Evolutionary conservation across 2,113 vertebrate species (phyloP).

Genomic region (Paramisgurnus dabryanus): DNA sequence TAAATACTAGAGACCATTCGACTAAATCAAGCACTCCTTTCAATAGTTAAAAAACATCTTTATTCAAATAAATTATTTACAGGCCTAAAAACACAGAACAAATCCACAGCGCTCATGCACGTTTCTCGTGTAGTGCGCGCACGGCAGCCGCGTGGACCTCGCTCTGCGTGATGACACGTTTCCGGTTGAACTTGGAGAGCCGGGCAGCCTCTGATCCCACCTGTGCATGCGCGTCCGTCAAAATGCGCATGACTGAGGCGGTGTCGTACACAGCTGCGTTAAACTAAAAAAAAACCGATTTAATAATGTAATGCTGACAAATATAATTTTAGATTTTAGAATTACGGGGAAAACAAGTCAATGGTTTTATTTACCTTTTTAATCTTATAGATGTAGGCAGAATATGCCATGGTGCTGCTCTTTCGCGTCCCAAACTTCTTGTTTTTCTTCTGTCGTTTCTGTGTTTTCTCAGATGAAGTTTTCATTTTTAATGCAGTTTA

Average conservation of each 20-base stretch:
- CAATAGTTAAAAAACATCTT: not conserved
- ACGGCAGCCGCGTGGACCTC: conserved; percentile 44
- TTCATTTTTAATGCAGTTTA: conserved; percentile 44
- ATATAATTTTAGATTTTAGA: too few relatives aligned
- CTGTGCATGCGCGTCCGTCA: not conserved
- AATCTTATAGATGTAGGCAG: conserved; percentile 44
- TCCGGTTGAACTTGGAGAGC: conserved; percentile 44
- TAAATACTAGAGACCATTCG: too few relatives aligned
- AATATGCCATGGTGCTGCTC: conserved; percentile 8
- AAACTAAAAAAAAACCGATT: not conserved
- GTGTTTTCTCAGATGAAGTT: not conserved
- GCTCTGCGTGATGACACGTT: conserved; percentile 37
- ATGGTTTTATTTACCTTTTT: conserved; percentile 37
- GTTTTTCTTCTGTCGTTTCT: not conserved
- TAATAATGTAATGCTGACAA: not conserved
- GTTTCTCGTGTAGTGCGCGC: not conserved
- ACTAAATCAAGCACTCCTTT: too few relatives aligned
- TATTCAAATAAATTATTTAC: conserved; percentile 1
- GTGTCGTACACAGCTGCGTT: not conserved
- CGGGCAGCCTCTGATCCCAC: conserved; percentile 43
- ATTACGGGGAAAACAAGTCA: too few relatives aligned
- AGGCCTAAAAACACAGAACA: not conserved
- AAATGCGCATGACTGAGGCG: not conserved
- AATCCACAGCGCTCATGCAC: not conserved
- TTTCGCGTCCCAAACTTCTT: not conserved